A percentile compares a stretch with the other conserved stretches of the same genome.
These are phyloP conservation scores for Helicoverpa zea DNA, from an alignment of 1,140 invertebrate genomes.

Conservation along the genomic window DNA sequence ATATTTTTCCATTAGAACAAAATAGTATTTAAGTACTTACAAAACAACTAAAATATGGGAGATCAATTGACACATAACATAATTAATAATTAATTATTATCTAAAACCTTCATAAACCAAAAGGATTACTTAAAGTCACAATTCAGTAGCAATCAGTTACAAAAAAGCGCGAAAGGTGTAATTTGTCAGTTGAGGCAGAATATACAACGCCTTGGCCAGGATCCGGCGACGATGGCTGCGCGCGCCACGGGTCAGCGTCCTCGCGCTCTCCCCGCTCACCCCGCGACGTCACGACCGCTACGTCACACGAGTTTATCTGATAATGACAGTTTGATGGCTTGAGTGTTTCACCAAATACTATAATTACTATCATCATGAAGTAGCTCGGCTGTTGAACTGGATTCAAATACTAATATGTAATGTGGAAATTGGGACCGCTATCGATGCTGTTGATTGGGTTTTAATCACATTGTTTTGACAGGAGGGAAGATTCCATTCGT, in stretches of 20 bases:
- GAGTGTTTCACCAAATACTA: conserved; percentile 17
- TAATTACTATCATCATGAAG: background rate
- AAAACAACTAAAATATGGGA: background rate
- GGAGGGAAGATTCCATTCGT: conserved; percentile 29
- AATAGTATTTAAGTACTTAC: too few species aligned
- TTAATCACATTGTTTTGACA: conserved; percentile 11
- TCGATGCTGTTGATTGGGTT: conserved; percentile 14
- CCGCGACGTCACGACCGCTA: conserved; percentile 71
- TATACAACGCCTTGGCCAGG: conserved; percentile 54
- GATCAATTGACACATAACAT: background rate
- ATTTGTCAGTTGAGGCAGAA: conserved; percentile 49
- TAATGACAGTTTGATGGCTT: conserved; percentile 38
- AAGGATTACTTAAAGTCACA: background rate
- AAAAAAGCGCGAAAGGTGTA: conserved; percentile 37
- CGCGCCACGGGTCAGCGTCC: conserved; percentile 70
- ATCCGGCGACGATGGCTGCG: conserved; percentile 47
- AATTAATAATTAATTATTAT: background rate
- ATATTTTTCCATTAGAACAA: too few species aligned
- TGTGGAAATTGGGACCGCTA: background rate
- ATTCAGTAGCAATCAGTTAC: conserved; percentile 1
- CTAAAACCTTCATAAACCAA: background rate
- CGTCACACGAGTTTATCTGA: conserved; percentile 63
- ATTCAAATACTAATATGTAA: background rate
- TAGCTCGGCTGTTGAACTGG: background rate
- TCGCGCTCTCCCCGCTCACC: conserved; percentile 48